phyloP scores from a whole-genome alignment of 2,797 vertebrate genomes.

The Parauchenoglanis punctatus region DNA sequence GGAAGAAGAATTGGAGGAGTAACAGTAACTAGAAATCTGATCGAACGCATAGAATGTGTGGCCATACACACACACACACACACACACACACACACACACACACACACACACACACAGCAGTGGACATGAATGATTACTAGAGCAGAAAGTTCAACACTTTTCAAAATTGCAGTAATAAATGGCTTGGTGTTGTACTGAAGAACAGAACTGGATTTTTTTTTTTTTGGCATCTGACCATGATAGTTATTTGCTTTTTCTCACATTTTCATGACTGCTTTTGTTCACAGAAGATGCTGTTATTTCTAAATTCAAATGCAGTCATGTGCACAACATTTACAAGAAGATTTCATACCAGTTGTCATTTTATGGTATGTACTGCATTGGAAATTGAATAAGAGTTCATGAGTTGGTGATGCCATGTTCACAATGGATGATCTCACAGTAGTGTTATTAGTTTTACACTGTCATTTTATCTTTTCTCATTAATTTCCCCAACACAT shows the following conservation, averaged over 20 bases:
- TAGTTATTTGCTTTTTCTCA: conserved; percentile 9
- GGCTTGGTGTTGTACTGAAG: not conserved
- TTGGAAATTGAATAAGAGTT: not conserved
- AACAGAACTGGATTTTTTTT: not conserved
- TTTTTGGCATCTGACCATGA: not conserved
- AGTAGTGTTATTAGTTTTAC: not conserved
- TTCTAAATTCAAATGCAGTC: not conserved
- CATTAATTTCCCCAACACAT: not conserved
- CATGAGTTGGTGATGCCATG: not conserved
- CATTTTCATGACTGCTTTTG: not conserved
- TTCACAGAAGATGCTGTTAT: not conserved
- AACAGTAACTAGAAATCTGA: conserved; percentile 36
- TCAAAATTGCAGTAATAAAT: conserved; percentile 36
- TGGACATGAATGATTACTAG: conserved; percentile 41
- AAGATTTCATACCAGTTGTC: not conserved
- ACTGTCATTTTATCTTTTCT: not conserved
- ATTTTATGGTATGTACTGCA: not conserved
- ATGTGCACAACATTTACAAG: not conserved
- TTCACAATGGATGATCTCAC: not conserved
- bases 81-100: conserved; percentile 36
- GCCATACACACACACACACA: conserved; percentile 33
- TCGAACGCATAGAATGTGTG: conserved; percentile 4
- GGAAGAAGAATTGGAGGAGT: conserved; percentile 20
- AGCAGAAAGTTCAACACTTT: conserved; percentile 8
- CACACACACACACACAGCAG: conserved; percentile 7